phyloP scores from a whole-genome alignment of 1,140 invertebrate genomes.

The Solenopsis invicta region DNA sequence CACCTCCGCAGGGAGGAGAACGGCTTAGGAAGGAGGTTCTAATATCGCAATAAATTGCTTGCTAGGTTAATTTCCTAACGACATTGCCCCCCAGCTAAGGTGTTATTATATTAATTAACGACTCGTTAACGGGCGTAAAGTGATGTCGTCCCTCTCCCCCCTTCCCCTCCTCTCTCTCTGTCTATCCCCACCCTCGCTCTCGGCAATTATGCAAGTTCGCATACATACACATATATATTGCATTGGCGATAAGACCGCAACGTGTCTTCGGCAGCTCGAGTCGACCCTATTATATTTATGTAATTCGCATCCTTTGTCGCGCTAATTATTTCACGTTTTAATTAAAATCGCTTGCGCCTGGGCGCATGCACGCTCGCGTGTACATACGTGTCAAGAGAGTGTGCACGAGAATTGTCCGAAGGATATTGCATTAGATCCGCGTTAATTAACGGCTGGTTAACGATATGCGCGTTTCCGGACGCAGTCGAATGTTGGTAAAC shows the following conservation, averaged over 20 bases:
- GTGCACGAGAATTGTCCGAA: neutral
- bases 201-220: neutral
- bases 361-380: neutral
- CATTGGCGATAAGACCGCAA: conserved; percentile 14
- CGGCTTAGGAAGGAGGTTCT: conserved; percentile 39
- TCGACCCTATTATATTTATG: conserved; percentile 20
- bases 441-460: conserved; percentile 56
- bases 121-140: conserved; percentile 50
- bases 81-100: conserved; percentile 38
- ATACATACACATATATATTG: neutral
- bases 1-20: conserved; percentile 50
- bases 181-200: neutral
- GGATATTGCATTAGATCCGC: conserved; percentile 45
- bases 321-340: conserved; percentile 50
- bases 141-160: neutral
- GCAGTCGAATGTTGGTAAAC: conserved; percentile 35
- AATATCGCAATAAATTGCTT: conserved; percentile 69
- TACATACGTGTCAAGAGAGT: neutral
- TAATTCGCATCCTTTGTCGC: conserved; percentile 3
- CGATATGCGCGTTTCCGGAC: neutral
- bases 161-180: neutral
- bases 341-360: conserved; percentile 43
- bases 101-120: conserved; percentile 63
- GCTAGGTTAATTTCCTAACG: conserved; percentile 58
- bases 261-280: neutral